Percentiles rank a stretch among this genome's conserved stretches.
phyloP scores from a whole-genome alignment of 2,888 invertebrate species.

The Amphipyra tragopoginis region DNA sequence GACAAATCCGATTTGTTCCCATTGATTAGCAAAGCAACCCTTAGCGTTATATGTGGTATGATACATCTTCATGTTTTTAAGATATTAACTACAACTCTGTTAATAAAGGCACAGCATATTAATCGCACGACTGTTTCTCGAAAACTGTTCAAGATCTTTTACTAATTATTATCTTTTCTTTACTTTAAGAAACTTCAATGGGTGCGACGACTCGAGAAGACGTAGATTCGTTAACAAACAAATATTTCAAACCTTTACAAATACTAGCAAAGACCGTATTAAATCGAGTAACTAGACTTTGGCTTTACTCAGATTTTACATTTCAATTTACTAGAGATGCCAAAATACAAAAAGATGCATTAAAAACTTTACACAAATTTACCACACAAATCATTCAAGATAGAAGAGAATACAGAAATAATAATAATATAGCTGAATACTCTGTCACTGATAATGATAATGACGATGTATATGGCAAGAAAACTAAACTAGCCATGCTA shows the following conservation, averaged over 20 bases:
- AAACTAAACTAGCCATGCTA: slow-evolving; percentile 90
- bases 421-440: slow-evolving; percentile 33
- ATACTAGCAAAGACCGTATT: slow-evolving; percentile 42
- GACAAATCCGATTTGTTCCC: slow-evolving; percentile 80
- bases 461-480: slow-evolving; percentile 70
- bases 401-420: slow-evolving; percentile 55
- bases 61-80: slow-evolving; percentile 31
- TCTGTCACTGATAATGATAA: slow-evolving; percentile 15
- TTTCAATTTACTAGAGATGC: slow-evolving; percentile 29
- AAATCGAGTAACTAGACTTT: slow-evolving; percentile 48
- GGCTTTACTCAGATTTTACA: slow-evolving; percentile 42
- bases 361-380: slow-evolving; percentile 84
- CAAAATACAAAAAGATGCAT: slow-evolving; percentile 52
- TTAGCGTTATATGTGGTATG: slow-evolving; percentile 67
- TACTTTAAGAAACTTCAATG: slow-evolving; percentile 84
- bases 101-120: no score
- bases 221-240: slow-evolving; percentile 66
- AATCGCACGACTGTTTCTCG: no score
- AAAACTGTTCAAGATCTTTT: no score
- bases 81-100: no score
- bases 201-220: slow-evolving; percentile 83
- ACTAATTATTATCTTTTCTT: background rate
- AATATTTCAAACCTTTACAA: slow-evolving; percentile 75
- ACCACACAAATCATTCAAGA: slow-evolving; percentile 87
- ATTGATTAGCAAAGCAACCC: slow-evolving; percentile 76